Percentiles rank a stretch among this genome's conserved stretches.
phyloP scores from a whole-genome alignment of 2,113 vertebrate species.

The human region DNA sequence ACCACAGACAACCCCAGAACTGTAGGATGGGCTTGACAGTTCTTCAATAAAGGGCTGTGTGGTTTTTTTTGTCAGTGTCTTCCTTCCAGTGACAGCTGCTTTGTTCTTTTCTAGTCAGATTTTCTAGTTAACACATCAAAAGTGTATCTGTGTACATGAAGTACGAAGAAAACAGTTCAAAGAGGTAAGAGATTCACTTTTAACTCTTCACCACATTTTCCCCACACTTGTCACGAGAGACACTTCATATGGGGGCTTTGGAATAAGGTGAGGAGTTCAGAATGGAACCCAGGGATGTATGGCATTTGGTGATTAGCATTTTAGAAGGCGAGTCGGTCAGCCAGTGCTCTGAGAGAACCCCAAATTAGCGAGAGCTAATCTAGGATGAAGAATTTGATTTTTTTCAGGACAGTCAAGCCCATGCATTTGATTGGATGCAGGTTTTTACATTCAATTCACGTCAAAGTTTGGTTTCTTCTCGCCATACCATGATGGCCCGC shows the following conservation, averaged over 20 bases:
- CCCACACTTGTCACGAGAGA: slow-evolving; percentile 83
- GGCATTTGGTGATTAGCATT: slow-evolving; percentile 61
- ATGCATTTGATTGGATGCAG: neutral
- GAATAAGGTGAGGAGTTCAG: slow-evolving; percentile 81
- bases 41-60: slow-evolving; percentile 93
- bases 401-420: neutral
- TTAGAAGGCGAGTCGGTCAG: slow-evolving; percentile 74
- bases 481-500: neutral
- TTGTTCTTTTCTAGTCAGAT: slow-evolving; percentile 95
- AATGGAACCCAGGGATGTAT: slow-evolving; percentile 65
- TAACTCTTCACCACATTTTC: slow-evolving; percentile 87
- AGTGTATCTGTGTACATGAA: slow-evolving; percentile 90
- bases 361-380: slow-evolving; percentile 49
- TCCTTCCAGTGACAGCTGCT: slow-evolving; percentile 93
- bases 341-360: slow-evolving; percentile 59
- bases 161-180: slow-evolving; percentile 89
- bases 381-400: neutral
- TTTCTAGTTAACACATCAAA: slow-evolving; percentile 97
- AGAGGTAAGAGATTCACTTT: slow-evolving; percentile 88
- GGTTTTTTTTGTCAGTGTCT: slow-evolving; percentile 91
- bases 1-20: slow-evolving; percentile 88
- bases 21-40: slow-evolving; percentile 89
- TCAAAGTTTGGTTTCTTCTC: neutral
- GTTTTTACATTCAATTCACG: neutral
- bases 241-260: slow-evolving; percentile 73